Percentiles rank a stretch among this genome's conserved stretches.
Evolutionary conservation across 2,113 vertebrate genomes (phyloP).

Genomic region (Myocastor coypus): DNA sequence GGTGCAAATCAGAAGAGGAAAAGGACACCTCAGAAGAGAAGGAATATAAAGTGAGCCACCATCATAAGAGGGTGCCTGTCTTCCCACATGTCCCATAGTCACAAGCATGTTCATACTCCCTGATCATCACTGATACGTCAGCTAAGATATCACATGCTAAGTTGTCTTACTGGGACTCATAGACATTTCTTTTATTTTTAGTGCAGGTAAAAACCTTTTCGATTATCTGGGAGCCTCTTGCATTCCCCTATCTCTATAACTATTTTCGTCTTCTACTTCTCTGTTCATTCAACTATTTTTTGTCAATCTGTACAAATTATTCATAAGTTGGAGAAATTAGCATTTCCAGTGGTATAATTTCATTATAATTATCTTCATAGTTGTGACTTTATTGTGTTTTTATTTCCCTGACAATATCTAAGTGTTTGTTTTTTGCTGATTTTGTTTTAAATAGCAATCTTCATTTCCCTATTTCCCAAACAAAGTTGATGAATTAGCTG

Average conservation of each 20-base stretch:
- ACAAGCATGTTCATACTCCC: not conserved
- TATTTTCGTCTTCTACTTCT: not conserved
- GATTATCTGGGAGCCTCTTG: not conserved
- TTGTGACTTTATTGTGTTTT: conserved; percentile 12
- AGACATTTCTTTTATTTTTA: not conserved
- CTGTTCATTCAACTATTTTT: not conserved
- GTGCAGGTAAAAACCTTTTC: not conserved
- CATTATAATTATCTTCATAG: not conserved
- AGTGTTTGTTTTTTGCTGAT: not conserved
- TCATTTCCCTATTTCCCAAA: conserved; percentile 11
- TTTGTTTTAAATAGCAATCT: not conserved
- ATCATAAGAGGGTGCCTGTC: not conserved
- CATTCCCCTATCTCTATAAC: not conserved
- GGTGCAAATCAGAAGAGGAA: not conserved
- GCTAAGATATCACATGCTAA: not conserved
- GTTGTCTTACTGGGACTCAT: not conserved
- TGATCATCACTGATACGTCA: not conserved
- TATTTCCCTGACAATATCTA: not conserved
- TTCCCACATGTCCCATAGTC: not conserved
- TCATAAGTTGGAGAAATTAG: not conserved
- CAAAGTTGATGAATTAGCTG: not conserved
- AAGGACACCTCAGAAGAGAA: not conserved
- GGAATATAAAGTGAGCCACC: not conserved
- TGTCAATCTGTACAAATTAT: not conserved
- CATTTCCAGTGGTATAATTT: not conserved